Evolutionary conservation across 2,113 vertebrate genomes (phyloP), one percentile per base, ranked within the genome.

Genomic region (Deroptyus accipitrinus): DNA sequence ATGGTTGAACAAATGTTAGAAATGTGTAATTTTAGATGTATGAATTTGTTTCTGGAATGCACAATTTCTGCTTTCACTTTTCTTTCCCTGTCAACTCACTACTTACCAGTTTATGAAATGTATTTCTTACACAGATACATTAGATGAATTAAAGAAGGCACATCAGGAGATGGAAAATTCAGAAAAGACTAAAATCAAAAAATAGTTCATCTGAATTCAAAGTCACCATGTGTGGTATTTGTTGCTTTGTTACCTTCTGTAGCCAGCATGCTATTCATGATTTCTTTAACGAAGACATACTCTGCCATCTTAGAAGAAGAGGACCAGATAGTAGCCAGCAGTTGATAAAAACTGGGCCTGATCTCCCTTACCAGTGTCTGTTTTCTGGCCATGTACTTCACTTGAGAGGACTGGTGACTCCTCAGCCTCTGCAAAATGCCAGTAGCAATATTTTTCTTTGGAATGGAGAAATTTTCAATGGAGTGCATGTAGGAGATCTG

Each of bases 341-440:
- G 25, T 7, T 99, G 41, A 91, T 97, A 8, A 97, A 97, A 44
- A 84, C 80, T 24, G 74, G 42, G 2, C 51, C 75, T 41, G 66
- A 94, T 44, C 67, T 87, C 12, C 77, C 87, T n/a, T 99, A 97
- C 8, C n/a, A 92, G 28, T 99, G 98, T 86, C 93, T 98, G 11
- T 99, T 99, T 96, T 99, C 99, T 86, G 99, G 98, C 61, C 99
- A 99, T 1, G 98, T 99, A 20, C 99, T 99, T 92, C 99, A 99
- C 88, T 96, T 99, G 97, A 98, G 99, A 93, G 99, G 99, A 20
- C 23, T 15, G 16, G 59, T 98, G 77, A 99, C 99, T 41, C 92
- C 98, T 46, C 99, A 99, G 95, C 99, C 99, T 17, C 24, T 99
- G 74, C 97, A 98, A 93, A 99, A 99, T 76, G 57, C 76, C 7